Base-by-base conservation (phyloP, 2,797 vertebrate genomes). In the Cyprinella venusta region DNA sequence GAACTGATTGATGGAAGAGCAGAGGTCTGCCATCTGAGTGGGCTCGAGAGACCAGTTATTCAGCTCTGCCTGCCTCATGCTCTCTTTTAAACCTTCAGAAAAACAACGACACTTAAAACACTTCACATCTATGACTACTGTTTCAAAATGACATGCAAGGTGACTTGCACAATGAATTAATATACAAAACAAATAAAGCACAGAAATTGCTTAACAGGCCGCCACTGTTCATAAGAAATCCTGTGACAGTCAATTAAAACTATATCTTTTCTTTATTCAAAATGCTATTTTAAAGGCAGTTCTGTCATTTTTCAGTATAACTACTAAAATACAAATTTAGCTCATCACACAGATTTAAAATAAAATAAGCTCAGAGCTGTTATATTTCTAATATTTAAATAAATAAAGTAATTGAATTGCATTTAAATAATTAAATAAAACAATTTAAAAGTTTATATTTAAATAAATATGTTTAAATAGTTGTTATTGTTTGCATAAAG, bases 21-120 rank as follows among this genome's bases (percentile, higher is more conserved):
- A 97, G 85, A 97, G 95, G 93, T 97, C 96, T 56, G 96, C 97
- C 56, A 97, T 96, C 90, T 97, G 96, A 89, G 95, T 96, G 83
- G 96, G 96, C 91, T 97, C 97, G 89, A 97, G 94, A 86, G 96
- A 97, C 97, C 97, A 97, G 90, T 97, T 97, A 94, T 97, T 97
- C 89, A 97, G 91, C 92, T 97, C 97, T 2, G 97, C 97, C 92
- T 97, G 96, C 90, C 96, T 95, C 97, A 97, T 97, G 88, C 96
- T 97, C 90, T 97, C 97, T 93, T 96, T 96, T 91, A 97, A 92
- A 88, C 96, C 96, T 97, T 89, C 45, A 79, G 48, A 61, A 38
- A 82, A 68, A 76, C 21, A 0, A 71, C 1, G 38, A n/a, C 2
- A 21, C 24, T 19, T 64, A 42, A 33, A 75, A 54, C 9, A 15